Conservation (phyloP, 2,113 vertebrate species). For the Rousettus leschenaultii region DNA sequence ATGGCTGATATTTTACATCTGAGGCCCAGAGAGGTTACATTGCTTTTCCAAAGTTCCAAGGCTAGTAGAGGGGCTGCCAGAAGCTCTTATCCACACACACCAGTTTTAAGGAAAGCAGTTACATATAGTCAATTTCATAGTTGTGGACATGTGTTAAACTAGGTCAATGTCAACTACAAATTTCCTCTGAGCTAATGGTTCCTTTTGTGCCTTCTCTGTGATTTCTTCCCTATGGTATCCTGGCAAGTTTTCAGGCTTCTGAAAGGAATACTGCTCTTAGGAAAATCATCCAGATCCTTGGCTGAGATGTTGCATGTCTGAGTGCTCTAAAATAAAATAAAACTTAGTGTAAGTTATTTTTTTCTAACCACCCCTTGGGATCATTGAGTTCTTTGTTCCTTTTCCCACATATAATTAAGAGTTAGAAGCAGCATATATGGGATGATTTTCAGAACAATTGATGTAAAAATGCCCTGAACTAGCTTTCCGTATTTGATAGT, state of each 20-base stretch:
- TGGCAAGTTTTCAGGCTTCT: background rate
- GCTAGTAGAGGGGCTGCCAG: background rate
- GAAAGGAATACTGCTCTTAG: background rate
- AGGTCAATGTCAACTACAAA: background rate
- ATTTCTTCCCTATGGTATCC: background rate
- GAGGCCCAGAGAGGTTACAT: background rate
- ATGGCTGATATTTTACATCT: background rate
- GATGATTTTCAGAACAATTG: background rate
- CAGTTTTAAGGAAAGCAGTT: background rate
- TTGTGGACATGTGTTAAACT: background rate
- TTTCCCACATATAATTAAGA: background rate
- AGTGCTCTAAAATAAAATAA: conserved; percentile 9
- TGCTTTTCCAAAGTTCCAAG: background rate
- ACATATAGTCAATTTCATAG: background rate
- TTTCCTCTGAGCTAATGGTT: background rate
- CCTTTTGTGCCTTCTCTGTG: background rate
- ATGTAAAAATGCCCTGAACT: background rate
- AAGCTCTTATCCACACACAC: background rate
- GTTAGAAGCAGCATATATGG: background rate
- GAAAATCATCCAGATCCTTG: background rate
- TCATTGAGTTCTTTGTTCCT: background rate
- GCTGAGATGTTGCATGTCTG: background rate
- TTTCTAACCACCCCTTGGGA: background rate
- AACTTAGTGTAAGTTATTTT: background rate
- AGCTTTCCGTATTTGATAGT: conserved; percentile 3